Evolutionary conservation across 1,140 invertebrate genomes (phyloP), one percentile per base, ranked within the genome.

Genomic region (Calycopis cecrops): DNA sequence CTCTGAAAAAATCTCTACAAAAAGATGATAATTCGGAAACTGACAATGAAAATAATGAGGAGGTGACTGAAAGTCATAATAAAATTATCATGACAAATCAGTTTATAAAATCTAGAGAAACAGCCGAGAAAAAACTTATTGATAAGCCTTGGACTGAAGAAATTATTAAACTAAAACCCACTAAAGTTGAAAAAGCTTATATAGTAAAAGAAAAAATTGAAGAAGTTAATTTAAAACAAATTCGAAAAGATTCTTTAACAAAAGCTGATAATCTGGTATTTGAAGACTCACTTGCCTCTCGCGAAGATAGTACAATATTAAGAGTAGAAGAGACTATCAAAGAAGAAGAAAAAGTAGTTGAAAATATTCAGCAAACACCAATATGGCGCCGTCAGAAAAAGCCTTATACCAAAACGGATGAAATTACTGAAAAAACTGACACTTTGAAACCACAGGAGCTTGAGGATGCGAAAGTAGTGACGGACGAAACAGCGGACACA

Each of bases 101-200:
- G 21, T 6, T 3, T 3, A 28, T 28, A 28, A 28, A 28, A 55
- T 12, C 9, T 44, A 44, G 9, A 10, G 40, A 16, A 44, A 28
- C 9, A 33, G 28, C 21, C 10, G 34, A 67, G 21, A 33, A 35
- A 47, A 59, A 60, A 33, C 63, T 16, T 16, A 9, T 44, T 16
- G 14, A 67, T 49, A 66, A 71, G 17, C 75, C 76, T 7, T 91
- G 90, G 89, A 91, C 82, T 34, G 85, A 91, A 67, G 90, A 92
- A 76, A 79, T 73, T 55, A 87, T 91, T 38, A 88, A 89, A 63
- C 65, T 92, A 10, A 91, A 91, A 65, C 89, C 88, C 16, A 79
- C 88, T 1, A 88, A 88, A 65, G 68, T 77, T 9, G 76, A 81
- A 63, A 81, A 81, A 63, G 35, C 47, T 9, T 48, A 60, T 12